Conservation (phyloP, 2,797 vertebrate genomes). For the Diplodus sargus region DNA sequence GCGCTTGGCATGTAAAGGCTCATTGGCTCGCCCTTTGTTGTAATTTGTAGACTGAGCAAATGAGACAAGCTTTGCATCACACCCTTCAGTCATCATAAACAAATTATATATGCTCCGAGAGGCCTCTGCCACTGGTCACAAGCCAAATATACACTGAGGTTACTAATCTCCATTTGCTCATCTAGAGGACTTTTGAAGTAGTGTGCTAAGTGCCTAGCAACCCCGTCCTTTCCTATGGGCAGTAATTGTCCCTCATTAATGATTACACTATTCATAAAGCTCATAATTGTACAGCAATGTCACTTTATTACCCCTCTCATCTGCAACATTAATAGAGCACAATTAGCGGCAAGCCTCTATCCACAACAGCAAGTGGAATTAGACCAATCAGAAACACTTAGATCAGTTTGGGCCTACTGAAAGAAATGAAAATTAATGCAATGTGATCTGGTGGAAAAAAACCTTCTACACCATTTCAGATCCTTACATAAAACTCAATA, state of each 20-base stretch:
- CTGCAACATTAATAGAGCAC: conserved; percentile 51
- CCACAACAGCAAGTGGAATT: conserved; percentile 27
- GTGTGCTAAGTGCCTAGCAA: conserved; percentile 55
- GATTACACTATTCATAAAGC: conserved; percentile 71
- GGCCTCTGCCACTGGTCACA: conserved; percentile 5
- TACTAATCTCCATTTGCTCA: conserved; percentile 46
- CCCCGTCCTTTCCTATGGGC: conserved; percentile 24
- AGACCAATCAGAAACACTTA: conserved; percentile 34
- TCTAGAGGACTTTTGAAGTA: conserved; percentile 40
- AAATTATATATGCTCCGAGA: conserved; percentile 35
- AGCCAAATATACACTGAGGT: conserved; percentile 21
- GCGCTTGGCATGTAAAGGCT: not conserved
- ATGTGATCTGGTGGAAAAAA: not conserved
- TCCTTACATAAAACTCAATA: not conserved
- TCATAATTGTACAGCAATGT: conserved; percentile 60
- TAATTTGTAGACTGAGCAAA: conserved; percentile 21
- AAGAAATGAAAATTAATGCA: not conserved
- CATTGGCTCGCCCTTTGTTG: not conserved
- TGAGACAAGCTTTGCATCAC: conserved; percentile 27
- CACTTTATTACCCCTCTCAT: conserved; percentile 52
- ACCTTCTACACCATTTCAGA: conserved; percentile 5
- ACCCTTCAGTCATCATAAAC: conserved; percentile 28
- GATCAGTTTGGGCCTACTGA: conserved; percentile 12
- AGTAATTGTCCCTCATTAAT: conserved; percentile 66
- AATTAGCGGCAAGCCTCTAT: conserved; percentile 46